phyloP scores from a whole-genome alignment of 1,140 invertebrate species.

The Drosophila tristis region DNA sequence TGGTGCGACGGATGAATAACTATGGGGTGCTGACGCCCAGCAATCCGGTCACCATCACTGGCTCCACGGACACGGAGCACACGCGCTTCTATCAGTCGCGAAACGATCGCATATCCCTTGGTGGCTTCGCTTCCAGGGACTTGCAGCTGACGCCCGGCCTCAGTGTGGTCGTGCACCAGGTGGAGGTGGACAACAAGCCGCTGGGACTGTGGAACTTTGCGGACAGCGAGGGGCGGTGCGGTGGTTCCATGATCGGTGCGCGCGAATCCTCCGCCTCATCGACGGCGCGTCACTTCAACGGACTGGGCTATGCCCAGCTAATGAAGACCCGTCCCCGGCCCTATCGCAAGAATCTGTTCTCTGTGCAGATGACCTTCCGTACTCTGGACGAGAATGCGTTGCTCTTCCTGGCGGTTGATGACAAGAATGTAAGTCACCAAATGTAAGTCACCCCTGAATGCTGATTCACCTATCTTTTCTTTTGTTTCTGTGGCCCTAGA shows the following conservation, averaged over 20 bases:
- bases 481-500: constrained; percentile 84
- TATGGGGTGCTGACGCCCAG: constrained; percentile 59
- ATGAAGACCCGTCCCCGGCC: constrained; percentile 86
- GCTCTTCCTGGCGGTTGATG: constrained; percentile 92
- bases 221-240: constrained; percentile 88
- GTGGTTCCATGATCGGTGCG: constrained; percentile 79
- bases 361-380: constrained; percentile 91
- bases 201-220: constrained; percentile 96
- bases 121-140: constrained; percentile 85
- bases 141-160: constrained; percentile 85
- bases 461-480: neutral
- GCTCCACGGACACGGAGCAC: constrained; percentile 69
- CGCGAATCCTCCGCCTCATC: constrained; percentile 69
- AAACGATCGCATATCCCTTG: constrained; percentile 86
- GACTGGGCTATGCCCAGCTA: constrained; percentile 91
- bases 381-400: constrained; percentile 95
- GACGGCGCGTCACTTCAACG: constrained; percentile 87
- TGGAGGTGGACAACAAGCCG: constrained; percentile 90
- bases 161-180: constrained; percentile 91
- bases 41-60: constrained; percentile 51
- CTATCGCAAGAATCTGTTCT: constrained; percentile 90
- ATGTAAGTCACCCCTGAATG: neutral
- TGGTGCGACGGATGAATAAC: constrained; percentile 81
- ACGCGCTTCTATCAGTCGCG: constrained; percentile 77
- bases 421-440: constrained; percentile 85